Evolutionary conservation across 2,113 vertebrate genomes (phyloP), one percentile per base, ranked within the genome.

Genomic region (Anas platyrhynchos): DNA sequence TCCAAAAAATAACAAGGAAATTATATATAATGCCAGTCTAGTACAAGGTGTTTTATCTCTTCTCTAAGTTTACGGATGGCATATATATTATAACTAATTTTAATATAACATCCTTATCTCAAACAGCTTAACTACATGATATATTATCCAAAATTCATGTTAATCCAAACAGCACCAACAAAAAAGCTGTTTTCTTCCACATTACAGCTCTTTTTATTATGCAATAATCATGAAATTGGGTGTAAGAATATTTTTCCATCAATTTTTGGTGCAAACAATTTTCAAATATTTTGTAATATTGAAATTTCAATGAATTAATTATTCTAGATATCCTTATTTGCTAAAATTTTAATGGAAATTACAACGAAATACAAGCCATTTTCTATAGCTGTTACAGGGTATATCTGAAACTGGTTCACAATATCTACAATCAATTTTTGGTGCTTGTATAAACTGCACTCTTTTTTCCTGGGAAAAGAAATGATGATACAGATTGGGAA

Each of bases 1-100:
- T 27, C 23, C 63, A 84, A 26, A 74, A 79, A 58, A 54, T 2
- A 13, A n/a, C 7, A 52, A 56, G 31, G 74, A 74, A 76, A 71
- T 16, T 5, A 12, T 2, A 10, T 5, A 13, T 4, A 54, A 20
- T 48, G 29, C n/a, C 9, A 32, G 9, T 6, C 1, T 1, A 59
- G 18, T 27, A 44, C 0, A 56, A 29, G 26, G 52, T 62, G 14
- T 20, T 86, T 72, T 58, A 8, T 22, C 21, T 55, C 36, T 82
- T 26, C 61, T 69, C 1, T 27, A 27, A 48, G 18, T 36, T 55
- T 62, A 29, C 16, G 71, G 23, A 43, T 4, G 48, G 43, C 22
- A 2, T 16, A 18, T 16, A 13, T 34, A 12, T 31, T 81, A 36
- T n/a, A 75, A 86, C 11, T 46, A 16, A 59, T 36, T 69, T 20